phyloP scores from a whole-genome alignment of 2,888 invertebrate species.

The Lepidocyrtinus sp. region DNA sequence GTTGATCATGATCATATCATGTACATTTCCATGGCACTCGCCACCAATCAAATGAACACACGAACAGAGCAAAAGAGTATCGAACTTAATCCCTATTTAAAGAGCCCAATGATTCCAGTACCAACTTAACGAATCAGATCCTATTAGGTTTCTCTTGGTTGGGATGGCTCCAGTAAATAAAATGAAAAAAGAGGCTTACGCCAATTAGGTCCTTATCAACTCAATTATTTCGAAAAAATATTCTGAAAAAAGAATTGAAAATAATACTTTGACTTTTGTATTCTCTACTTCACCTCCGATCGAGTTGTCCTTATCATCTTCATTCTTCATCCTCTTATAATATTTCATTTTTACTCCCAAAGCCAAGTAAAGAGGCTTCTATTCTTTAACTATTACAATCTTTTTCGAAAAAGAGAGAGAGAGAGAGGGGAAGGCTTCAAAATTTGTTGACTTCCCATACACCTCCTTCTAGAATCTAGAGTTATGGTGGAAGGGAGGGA shows the following conservation, averaged over 20 bases:
- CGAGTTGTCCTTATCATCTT: neutral
- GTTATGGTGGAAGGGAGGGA: too few species aligned
- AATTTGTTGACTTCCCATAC: neutral
- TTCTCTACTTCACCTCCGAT: neutral
- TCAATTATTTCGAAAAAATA: conserved; percentile 49
- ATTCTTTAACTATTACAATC: too few species aligned
- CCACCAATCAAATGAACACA: too few species aligned
- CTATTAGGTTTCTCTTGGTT: conserved; percentile 51
- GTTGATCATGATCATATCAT: neutral
- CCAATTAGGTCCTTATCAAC: conserved; percentile 59
- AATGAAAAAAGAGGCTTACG: conserved; percentile 56
- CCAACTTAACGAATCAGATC: conserved; percentile 53
- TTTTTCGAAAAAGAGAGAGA: neutral
- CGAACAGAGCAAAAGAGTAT: too few species aligned
- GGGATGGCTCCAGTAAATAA: conserved; percentile 33
- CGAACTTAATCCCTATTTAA: conserved; percentile 19
- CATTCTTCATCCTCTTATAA: neutral
- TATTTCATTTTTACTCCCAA: too few species aligned
- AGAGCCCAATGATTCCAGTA: neutral
- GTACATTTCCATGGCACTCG: too few species aligned
- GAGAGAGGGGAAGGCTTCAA: neutral
- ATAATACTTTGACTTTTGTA: neutral
- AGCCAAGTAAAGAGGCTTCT: too few species aligned
- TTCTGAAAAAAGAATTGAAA: neutral
- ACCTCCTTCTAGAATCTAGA: neutral